A percentile compares a stretch with the other conserved stretches of the same genome.
These are phyloP conservation scores for Urocolius indicus DNA, from an alignment of 2,113 vertebrate genomes.

Conservation along the genomic window DNA sequence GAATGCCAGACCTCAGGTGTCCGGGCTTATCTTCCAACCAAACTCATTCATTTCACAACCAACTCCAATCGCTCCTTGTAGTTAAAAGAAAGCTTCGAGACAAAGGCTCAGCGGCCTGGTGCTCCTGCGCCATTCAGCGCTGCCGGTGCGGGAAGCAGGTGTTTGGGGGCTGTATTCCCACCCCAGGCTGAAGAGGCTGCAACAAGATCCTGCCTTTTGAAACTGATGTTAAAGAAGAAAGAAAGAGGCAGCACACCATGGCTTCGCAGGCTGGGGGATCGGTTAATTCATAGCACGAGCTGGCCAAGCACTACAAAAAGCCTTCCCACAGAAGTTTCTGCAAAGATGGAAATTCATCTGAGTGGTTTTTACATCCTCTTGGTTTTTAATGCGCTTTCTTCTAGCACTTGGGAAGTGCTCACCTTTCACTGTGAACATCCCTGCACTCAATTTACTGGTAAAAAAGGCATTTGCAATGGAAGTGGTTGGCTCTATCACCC, in stretches of 20 bases:
- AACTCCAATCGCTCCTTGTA: slow-evolving; percentile 5
- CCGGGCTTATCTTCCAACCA: slow-evolving; percentile 30
- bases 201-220: neutral
- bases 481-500: neutral
- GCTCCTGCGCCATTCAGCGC: neutral
- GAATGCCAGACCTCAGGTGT: slow-evolving; percentile 65
- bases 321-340: neutral
- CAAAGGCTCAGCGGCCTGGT: slow-evolving; percentile 26
- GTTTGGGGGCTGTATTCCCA: neutral
- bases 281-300: neutral
- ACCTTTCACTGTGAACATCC: neutral
- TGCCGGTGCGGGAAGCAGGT: slow-evolving; percentile 42
- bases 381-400: neutral
- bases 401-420: fast-evolving
- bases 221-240: neutral
- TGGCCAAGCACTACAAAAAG: neutral
- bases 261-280: slow-evolving; percentile 1
- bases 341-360: neutral
- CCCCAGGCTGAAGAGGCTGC: slow-evolving; percentile 20
- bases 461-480: neutral
- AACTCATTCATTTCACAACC: slow-evolving; percentile 53
- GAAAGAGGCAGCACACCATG: neutral
- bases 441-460: neutral
- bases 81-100: slow-evolving; percentile 49
- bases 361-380: neutral